phyloP scores from a whole-genome alignment of 2,797 vertebrate species.

The Glyptemys insculpta region DNA sequence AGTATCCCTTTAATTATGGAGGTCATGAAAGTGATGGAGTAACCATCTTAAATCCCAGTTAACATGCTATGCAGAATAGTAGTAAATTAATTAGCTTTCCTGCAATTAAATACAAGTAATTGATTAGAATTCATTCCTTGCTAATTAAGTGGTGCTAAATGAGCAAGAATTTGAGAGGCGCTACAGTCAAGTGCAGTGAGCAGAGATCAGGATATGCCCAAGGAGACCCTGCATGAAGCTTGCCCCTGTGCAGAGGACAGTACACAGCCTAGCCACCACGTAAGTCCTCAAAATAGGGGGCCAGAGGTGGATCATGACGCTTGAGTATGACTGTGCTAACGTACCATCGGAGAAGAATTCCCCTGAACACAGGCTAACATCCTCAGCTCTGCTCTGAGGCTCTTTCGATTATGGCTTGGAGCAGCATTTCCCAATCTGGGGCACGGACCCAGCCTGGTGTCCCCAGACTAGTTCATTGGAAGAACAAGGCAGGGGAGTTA shows the following conservation, averaged over 20 bases:
- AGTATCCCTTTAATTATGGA: neutral
- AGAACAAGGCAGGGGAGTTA: no score
- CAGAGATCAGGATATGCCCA: neutral
- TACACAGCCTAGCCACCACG: no score
- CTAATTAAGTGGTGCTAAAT: accelerated
- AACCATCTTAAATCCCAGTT: neutral
- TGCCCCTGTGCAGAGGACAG: no score
- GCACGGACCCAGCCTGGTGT: neutral
- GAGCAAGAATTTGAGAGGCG: accelerated
- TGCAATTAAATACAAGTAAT: no score
- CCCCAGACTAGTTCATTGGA: neutral
- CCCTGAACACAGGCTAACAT: neutral
- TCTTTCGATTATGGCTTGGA: neutral
- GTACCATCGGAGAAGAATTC: neutral
- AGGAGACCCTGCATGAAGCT: no score
- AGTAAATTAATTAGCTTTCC: no score
- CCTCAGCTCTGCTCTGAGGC: neutral
- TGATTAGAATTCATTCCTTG: neutral
- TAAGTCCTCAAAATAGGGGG: no score
- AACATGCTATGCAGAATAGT: neutral
- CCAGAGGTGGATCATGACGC: neutral
- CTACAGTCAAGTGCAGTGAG: neutral
- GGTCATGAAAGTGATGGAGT: neutral
- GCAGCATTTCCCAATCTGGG: neutral
- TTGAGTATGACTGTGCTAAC: neutral